These are phyloP conservation scores for Centrocercus urophasianus DNA, from an alignment of 2,113 vertebrate genomes.

Conservation along the genomic window DNA sequence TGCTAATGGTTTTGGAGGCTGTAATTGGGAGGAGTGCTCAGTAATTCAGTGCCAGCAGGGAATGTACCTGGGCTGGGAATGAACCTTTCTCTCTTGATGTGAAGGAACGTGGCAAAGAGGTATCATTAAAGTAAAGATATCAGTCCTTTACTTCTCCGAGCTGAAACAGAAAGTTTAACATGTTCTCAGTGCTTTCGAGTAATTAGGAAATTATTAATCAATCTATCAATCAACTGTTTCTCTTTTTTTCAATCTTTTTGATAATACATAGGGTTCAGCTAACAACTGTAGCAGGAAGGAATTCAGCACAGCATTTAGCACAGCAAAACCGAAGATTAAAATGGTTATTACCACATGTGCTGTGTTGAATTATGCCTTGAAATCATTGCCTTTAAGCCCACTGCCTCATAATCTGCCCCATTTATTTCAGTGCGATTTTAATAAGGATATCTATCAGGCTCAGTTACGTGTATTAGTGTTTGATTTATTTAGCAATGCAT, in stretches of 20 bases:
- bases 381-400: constrained; percentile 1
- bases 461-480: neutral
- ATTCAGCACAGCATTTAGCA: neutral
- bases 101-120: neutral
- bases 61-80: neutral
- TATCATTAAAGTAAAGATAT: too few species aligned
- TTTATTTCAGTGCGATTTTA: constrained; percentile 12
- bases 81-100: neutral
- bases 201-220: neutral
- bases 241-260: neutral
- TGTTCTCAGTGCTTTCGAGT: neutral
- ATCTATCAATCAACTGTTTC: neutral
- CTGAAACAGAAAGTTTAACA: neutral
- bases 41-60: neutral
- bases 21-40: neutral
- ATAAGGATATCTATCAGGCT: constrained; percentile 22
- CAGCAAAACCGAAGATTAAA: neutral
- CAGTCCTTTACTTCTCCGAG: neutral
- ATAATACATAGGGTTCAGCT: neutral
- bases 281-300: neutral
- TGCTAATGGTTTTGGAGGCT: constrained; percentile 56
- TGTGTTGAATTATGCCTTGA: neutral
- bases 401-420: neutral
- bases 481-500: constrained; percentile 63
- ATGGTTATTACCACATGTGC: neutral